These are phyloP conservation scores for Phaetusa simplex DNA, from an alignment of 2,113 vertebrate genomes.

Conservation along the genomic window DNA sequence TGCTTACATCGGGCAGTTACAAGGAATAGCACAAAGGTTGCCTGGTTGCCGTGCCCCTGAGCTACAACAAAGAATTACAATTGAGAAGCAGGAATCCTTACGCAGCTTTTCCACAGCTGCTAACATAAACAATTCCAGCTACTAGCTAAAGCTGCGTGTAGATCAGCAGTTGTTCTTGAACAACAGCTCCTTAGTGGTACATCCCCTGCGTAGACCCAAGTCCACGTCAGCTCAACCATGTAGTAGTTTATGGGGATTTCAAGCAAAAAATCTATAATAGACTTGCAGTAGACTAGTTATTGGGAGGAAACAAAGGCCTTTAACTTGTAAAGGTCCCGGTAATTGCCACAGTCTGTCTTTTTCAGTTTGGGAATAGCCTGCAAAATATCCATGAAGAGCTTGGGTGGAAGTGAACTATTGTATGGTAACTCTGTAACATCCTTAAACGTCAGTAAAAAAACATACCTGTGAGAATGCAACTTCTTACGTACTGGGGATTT, in stretches of 20 bases:
- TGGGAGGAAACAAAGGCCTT: neutral
- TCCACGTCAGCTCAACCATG: neutral
- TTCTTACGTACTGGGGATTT: neutral
- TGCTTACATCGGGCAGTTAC: neutral
- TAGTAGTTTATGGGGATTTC: neutral
- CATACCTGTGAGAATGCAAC: neutral
- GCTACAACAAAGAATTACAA: neutral
- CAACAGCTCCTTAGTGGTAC: neutral
- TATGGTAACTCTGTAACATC: neutral
- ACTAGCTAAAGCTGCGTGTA: neutral
- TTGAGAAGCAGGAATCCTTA: neutral
- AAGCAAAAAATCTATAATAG: neutral
- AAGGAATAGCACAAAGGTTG: neutral
- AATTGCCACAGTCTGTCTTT: neutral
- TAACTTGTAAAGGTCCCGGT: neutral
- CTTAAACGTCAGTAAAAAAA: neutral
- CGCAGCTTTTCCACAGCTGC: neutral
- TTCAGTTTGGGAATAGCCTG: neutral
- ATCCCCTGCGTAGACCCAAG: neutral
- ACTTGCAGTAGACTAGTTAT: neutral
- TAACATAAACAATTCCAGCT: neutral
- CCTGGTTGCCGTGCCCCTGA: neutral
- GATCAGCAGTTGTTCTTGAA: neutral
- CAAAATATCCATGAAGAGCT: neutral
- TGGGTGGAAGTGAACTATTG: neutral